Evolutionary conservation across 2,888 invertebrate species (phyloP).

Genomic region (Coenonympha arcania): DNA sequence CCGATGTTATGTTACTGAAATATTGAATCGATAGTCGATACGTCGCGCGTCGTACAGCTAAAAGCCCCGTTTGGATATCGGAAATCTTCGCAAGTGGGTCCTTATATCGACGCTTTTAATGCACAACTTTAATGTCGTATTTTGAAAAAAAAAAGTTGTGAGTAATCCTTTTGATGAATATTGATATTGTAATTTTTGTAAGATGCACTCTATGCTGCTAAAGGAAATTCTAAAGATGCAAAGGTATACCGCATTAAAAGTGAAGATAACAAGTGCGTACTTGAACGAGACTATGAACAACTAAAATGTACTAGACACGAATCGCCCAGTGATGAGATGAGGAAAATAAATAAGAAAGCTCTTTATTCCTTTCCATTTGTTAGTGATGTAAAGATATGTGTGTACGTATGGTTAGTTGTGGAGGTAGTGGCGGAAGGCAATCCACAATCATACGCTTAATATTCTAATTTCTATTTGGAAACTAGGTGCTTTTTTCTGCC

Average conservation of each 20-base stretch:
- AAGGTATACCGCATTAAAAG: constrained; percentile 7
- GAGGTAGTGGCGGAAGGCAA: constrained; percentile 51
- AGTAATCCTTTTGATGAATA: background rate
- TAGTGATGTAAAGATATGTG: constrained; percentile 41
- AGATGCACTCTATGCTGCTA: background rate
- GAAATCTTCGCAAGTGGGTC: too few relatives aligned
- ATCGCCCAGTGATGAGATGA: constrained; percentile 47
- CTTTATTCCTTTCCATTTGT: constrained; percentile 45
- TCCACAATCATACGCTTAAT: constrained; percentile 62
- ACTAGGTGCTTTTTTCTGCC: constrained; percentile 73
- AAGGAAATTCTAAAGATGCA: background rate
- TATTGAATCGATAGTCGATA: background rate
- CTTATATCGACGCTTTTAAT: background rate
- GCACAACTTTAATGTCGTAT: background rate
- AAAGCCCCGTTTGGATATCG: background rate
- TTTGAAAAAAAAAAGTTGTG: background rate
- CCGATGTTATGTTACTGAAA: too few relatives aligned
- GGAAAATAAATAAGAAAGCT: constrained; percentile 4
- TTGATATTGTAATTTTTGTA: background rate
- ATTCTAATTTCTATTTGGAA: constrained; percentile 68
- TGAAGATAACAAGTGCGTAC: background rate
- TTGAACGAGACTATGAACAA: background rate
- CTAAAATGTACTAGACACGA: constrained; percentile 24
- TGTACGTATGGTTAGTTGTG: too few relatives aligned
- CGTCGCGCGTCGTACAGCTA: background rate